Conservation (phyloP, 2,888 invertebrate genomes). For the Pristionchus maxplancki region DNA sequence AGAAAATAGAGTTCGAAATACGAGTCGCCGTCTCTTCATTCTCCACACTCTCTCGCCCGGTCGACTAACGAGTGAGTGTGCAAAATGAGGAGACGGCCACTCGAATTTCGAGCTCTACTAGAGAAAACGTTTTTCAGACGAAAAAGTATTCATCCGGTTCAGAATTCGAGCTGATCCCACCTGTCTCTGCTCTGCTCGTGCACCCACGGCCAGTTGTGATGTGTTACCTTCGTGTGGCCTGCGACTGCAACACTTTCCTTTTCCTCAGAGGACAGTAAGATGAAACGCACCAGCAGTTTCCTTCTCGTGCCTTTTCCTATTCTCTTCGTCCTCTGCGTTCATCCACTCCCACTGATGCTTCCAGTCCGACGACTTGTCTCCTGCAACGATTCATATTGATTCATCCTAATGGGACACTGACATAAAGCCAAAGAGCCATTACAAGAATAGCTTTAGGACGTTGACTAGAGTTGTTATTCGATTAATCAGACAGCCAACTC, state of each 20-base stretch:
- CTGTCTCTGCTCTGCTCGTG: conserved; percentile 1
- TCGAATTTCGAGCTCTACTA: too few species aligned
- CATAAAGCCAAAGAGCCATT: too few species aligned
- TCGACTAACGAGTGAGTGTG: too few species aligned
- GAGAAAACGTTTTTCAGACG: too few species aligned
- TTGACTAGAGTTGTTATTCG: too few species aligned
- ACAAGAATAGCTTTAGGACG: too few species aligned
- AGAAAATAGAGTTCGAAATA: background rate
- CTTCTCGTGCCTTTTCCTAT: background rate
- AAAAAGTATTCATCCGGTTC: background rate
- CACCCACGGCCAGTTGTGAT: conserved; percentile 18
- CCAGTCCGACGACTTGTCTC: background rate
- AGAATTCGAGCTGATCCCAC: background rate
- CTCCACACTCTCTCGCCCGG: too few species aligned
- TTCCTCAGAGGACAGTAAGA: background rate
- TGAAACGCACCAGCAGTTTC: background rate
- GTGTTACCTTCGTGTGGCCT: background rate
- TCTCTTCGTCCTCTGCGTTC: background rate
- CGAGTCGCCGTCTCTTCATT: too few species aligned
- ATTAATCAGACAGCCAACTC: background rate
- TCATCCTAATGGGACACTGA: too few species aligned
- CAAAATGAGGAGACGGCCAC: too few species aligned
- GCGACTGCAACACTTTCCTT: background rate
- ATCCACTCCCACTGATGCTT: conserved; percentile 37
- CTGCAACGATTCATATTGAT: background rate